Evolutionary conservation across 2,888 invertebrate genomes (phyloP).

Genomic region (Scaptomyza parva): DNA sequence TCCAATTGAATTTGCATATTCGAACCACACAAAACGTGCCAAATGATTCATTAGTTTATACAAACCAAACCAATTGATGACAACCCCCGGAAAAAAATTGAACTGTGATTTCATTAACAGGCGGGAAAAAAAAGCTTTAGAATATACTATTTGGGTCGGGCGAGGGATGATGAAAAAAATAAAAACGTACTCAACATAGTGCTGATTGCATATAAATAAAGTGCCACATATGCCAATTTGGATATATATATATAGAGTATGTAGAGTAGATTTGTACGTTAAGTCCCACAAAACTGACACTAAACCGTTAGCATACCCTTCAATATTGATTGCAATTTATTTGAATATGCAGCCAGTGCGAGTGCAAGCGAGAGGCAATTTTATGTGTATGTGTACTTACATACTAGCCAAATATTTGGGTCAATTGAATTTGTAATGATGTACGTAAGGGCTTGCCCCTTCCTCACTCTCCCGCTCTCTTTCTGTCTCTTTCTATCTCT

Average conservation of each 20-base stretch:
- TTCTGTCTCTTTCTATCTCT: too few relatives aligned
- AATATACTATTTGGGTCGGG: neutral
- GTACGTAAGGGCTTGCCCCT: too few relatives aligned
- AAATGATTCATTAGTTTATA: conserved; percentile 6
- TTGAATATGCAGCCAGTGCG: conserved; percentile 15
- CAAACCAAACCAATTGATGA: neutral
- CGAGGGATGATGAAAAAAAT: neutral
- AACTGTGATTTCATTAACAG: conserved; percentile 1
- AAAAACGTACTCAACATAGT: neutral
- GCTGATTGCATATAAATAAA: conserved; percentile 2
- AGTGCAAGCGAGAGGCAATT: conserved; percentile 6
- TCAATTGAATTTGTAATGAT: conserved; percentile 73
- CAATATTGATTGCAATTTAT: conserved; percentile 63
- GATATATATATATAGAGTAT: too few relatives aligned
- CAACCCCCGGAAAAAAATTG: neutral
- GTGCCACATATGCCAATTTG: conserved; percentile 5
- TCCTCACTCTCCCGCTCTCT: too few relatives aligned
- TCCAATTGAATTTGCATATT: conserved; percentile 3
- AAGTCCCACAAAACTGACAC: conserved; percentile 4
- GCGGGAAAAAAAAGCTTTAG: neutral
- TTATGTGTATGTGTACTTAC: conserved; percentile 21
- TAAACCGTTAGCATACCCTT: conserved; percentile 43
- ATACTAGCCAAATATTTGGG: conserved; percentile 58
- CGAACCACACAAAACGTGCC: neutral
- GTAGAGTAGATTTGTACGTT: too few relatives aligned